A percentile compares a stretch with the other conserved stretches of the same genome.
phyloP scores from a whole-genome alignment of 2,113 vertebrate genomes.

The Pleuronectes platessa region DNA sequence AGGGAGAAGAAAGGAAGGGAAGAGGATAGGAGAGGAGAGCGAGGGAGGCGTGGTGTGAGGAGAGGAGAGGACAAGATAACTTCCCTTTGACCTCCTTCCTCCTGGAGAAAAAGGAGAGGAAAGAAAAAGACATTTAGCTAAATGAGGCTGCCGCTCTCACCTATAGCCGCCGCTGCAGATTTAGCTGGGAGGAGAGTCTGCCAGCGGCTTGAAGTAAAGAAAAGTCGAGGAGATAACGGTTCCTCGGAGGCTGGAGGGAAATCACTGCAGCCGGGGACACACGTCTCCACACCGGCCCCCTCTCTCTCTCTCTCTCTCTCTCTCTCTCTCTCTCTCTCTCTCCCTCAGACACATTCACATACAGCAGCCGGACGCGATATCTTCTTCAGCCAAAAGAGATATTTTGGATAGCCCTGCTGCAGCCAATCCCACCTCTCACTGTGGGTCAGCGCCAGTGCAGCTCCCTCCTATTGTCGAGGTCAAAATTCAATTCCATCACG shows the following conservation, averaged over 20 bases:
- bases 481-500: slow-evolving; percentile 53
- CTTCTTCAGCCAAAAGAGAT: slow-evolving; percentile 25
- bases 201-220: slow-evolving; percentile 44
- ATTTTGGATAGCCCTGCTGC: slow-evolving; percentile 45
- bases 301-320: too few relatives aligned
- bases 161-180: slow-evolving; percentile 48
- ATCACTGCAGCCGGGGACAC: too few relatives aligned
- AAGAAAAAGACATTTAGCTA: slow-evolving; percentile 44
- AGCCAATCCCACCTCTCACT: slow-evolving; percentile 32
- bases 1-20: slow-evolving; percentile 9
- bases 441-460: neutral
- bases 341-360: slow-evolving; percentile 16
- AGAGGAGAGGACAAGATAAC: slow-evolving; percentile 48
- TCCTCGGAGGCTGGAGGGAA: slow-evolving; percentile 47
- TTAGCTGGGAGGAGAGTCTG: slow-evolving; percentile 39
- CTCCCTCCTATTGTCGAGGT: slow-evolving; percentile 31
- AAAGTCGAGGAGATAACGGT: slow-evolving; percentile 55
- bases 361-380: neutral
- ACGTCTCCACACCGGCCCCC: too few relatives aligned
- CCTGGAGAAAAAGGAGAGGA: neutral
- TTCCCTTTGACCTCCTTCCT: slow-evolving; percentile 57
- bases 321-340: too few relatives aligned
- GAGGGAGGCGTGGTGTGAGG: slow-evolving; percentile 15
- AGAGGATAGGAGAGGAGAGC: slow-evolving; percentile 37
- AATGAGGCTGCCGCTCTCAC: slow-evolving; percentile 66